These are phyloP conservation scores for Cheilosia soror DNA, from an alignment of 2,888 invertebrate genomes.

Conservation along the genomic window DNA sequence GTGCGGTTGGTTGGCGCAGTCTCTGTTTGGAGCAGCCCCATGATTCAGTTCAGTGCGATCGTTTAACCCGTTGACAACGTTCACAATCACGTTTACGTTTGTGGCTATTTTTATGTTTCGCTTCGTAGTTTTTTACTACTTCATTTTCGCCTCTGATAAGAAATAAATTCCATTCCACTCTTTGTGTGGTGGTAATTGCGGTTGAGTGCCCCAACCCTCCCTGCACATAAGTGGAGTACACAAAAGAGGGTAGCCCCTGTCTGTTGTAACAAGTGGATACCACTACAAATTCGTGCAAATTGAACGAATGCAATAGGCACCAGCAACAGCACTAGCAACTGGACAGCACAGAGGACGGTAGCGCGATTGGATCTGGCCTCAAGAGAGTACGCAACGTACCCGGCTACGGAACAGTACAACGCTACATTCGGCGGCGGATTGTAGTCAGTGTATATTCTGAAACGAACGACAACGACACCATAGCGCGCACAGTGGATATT, in stretches of 20 bases:
- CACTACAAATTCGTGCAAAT: slow-evolving; percentile 62
- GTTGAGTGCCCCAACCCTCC: slow-evolving; percentile 9
- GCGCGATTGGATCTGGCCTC: slow-evolving; percentile 33
- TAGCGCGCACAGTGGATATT: slow-evolving; percentile 69
- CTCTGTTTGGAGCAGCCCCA: slow-evolving; percentile 48
- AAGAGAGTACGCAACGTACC: slow-evolving; percentile 66
- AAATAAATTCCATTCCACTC: slow-evolving; percentile 63
- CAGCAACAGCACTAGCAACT: slow-evolving; percentile 30
- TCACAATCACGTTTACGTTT: slow-evolving; percentile 20
- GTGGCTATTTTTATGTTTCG: slow-evolving; percentile 59
- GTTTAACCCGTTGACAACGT: slow-evolving; percentile 74
- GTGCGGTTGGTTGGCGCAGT: slow-evolving; percentile 33
- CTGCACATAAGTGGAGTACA: slow-evolving; percentile 2
- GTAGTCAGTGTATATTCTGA: slow-evolving; percentile 77
- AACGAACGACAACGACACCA: slow-evolving; percentile 78
- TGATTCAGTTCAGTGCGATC: slow-evolving; percentile 73
- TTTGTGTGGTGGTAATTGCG: slow-evolving; percentile 61
- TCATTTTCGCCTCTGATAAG: slow-evolving; percentile 56
- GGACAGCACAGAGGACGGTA: slow-evolving; percentile 58
- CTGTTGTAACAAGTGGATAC: slow-evolving; percentile 66
- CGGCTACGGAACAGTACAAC: slow-evolving; percentile 61
- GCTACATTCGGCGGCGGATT: slow-evolving; percentile 36
- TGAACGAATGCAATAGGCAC: slow-evolving; percentile 56
- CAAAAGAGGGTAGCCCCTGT: not conserved
- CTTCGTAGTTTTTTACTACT: slow-evolving; percentile 26